Evolutionary conservation across 1,140 invertebrate genomes (phyloP), one percentile per base, ranked within the genome.

Genomic region (Maniola jurtina): DNA sequence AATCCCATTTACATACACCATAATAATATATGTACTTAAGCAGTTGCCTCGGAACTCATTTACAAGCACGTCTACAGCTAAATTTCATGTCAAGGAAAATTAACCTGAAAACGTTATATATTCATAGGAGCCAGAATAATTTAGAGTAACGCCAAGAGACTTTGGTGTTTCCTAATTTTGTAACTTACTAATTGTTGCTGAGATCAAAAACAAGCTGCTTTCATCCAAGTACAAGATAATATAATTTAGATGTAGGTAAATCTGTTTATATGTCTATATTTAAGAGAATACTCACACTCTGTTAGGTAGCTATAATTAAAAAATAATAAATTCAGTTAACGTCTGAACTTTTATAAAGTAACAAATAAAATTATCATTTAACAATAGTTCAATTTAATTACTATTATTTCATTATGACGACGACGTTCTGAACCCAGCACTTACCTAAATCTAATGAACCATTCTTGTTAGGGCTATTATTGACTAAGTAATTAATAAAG

Each of bases 41-140:
- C n/a, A 57, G 55, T 40, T 38, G 40, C 55, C 55, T 15, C 9
- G 64, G 71, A 78, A 73, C 70, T 78, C 64, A 71, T 76, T 77
- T 73, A 68, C 64, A 59, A 75, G 66, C 67, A 66, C 55, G 66
- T 64, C 63, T 78, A 50, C 56, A 64, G 59, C 67, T 73, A 74
- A 81, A 82, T 79, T 74, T 66, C 68, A 68, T 68, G 72, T 70
- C 70, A 65, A 75, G 72, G 72, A 79, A 77, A 83, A 84, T 84
- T 83, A 80, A 77, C 69, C 71, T 75, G 73, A 74, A 66, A 74
- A 74, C 71, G 73, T 79, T 69, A 80, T 82, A 80, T 79, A 84
- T 84, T 83, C 80, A 86, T 81, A 72, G 73, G 67, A 65, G 58
- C 36, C 70, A 77, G 77, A 80, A 81, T 82, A 82, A 84, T 84